Percentiles rank a stretch among this genome's conserved stretches.
These are phyloP conservation scores for Netelia melanura DNA, from an alignment of 2,888 invertebrate species.

Conservation along the genomic window DNA sequence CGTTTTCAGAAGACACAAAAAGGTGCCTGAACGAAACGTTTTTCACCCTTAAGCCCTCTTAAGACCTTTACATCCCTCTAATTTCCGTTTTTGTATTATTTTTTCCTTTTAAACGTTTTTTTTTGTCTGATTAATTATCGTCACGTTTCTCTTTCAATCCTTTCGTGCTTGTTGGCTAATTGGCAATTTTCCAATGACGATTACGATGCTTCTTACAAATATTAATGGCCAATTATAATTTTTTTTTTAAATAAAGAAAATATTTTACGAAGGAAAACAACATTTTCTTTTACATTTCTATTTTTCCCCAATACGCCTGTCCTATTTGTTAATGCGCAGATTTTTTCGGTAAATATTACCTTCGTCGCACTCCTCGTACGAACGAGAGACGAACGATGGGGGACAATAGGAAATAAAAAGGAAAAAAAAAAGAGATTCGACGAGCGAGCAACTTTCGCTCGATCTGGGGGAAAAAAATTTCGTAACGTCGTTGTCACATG, in stretches of 20 bases:
- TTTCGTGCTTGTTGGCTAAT: background rate
- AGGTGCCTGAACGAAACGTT: background rate
- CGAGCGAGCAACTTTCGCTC: constrained; percentile 28
- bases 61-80: background rate
- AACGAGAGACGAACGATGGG: background rate
- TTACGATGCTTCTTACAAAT: too few relatives aligned
- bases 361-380: background rate
- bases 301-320: too few relatives aligned
- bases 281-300: background rate
- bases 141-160: background rate
- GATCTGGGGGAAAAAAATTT: constrained; percentile 13
- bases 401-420: constrained; percentile 1
- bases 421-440: constrained; percentile 7
- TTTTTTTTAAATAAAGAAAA: too few relatives aligned
- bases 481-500: constrained; percentile 9
- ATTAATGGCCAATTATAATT: too few relatives aligned
- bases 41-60: background rate
- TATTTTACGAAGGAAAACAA: background rate
- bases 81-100: background rate
- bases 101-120: background rate
- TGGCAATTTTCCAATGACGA: background rate
- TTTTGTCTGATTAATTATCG: background rate
- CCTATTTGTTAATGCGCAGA: background rate
- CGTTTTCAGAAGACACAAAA: too few relatives aligned
- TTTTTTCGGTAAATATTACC: constrained; percentile 3